Base-by-base conservation (phyloP, 1,140 invertebrate genomes). In the Trypoxylus dichotomus region DNA sequence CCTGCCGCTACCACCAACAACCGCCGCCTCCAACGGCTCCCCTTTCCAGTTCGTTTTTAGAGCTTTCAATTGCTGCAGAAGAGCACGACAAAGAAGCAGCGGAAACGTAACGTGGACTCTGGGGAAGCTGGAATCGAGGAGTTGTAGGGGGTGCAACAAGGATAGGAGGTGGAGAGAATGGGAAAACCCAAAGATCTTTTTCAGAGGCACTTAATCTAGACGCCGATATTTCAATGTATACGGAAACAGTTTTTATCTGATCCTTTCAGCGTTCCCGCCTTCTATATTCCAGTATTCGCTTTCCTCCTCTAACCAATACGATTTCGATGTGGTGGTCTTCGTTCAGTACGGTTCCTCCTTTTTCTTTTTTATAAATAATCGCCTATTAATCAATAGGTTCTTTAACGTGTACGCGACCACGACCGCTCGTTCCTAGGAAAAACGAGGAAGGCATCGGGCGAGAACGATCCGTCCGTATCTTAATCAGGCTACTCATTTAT, bases 171-270 rank as follows among this genome's bases (percentile, higher is more conserved):
- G n/a, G n/a, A n/a, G n/a, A n/a, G n/a, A n/a, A n/a, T n/a, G 47
- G 47, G 19, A 19, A 68, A 68, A 68, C 60, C 60, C 60, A 29
- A 68, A 25, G 60, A 68, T 68, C 60, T 68, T 68, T 68, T 68
- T 68, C 60, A 25, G 60, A 19, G 60, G 60, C 60, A 68, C 60
- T 68, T 68, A 68, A 68, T 68, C 60, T 68, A 29, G 60, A 68
- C 60, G 60, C 60, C 60, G 60, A 68, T 68, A 68, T 68, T 68
- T 68, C 60, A 68, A 68, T 68, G 60, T 68, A 68, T 29, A 68
- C 21, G 60, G 60, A 68, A 68, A 68, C 60, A 68, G n/a, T 68
- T 68, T 68, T 68, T 68, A 68, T 68, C 60, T 25, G 60, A 68
- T 68, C 60, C 60, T 68, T 68, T 68, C 60, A 54, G 47, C 15